Conservation (phyloP, 2,888 invertebrate genomes). For the Stegana nigrithorax region DNA sequence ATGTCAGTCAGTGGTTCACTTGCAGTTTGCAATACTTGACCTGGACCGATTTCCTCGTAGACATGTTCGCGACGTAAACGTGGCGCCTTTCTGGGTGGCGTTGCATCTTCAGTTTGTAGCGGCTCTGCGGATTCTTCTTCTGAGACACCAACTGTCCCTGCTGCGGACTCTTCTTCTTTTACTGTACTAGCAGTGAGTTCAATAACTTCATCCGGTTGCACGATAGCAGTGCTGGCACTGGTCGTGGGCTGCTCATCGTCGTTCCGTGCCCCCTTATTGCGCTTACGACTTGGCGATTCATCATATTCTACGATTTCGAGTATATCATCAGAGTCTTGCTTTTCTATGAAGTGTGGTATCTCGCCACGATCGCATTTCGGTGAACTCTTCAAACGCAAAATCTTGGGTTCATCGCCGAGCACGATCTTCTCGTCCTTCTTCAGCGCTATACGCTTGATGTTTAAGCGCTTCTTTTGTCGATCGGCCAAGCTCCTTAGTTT, state of each 20-base stretch:
- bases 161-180: conserved; percentile 31
- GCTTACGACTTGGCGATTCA: conserved; percentile 67
- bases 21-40: conserved; percentile 24
- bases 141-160: conserved; percentile 35
- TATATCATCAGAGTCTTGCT: conserved; percentile 68
- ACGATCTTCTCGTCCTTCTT: conserved; percentile 70
- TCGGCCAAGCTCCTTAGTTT: conserved; percentile 76
- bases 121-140: background rate
- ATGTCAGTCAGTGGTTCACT: conserved; percentile 46
- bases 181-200: conserved; percentile 49
- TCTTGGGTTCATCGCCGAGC: conserved; percentile 71
- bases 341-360: conserved; percentile 68
- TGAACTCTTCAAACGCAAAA: conserved; percentile 73
- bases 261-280: conserved; percentile 43
- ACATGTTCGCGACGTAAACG: conserved; percentile 74
- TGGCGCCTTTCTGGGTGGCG: conserved; percentile 63
- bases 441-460: conserved; percentile 64
- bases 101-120: conserved; percentile 26
- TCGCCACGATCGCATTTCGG: conserved; percentile 72
- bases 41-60: conserved; percentile 73
- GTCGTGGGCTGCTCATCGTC: conserved; percentile 31
- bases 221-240: conserved; percentile 46
- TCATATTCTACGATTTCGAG: conserved; percentile 67
- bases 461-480: conserved; percentile 72
- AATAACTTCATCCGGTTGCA: conserved; percentile 67